A percentile compares a stretch with the other conserved stretches of the same genome.
Conservation (phyloP, 2,888 invertebrate species). For the Drepanosiphum platanoidis region DNA sequence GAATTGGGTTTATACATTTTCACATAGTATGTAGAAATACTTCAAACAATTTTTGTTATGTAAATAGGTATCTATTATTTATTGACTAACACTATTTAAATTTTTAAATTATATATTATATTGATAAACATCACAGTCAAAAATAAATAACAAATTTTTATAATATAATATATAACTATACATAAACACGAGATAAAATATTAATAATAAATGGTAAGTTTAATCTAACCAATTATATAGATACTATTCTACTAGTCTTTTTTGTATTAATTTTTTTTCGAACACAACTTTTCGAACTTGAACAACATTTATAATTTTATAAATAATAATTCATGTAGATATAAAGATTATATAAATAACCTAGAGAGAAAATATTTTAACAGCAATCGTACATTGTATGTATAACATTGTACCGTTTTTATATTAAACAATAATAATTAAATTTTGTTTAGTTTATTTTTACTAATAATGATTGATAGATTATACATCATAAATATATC, state of each 20-base stretch:
- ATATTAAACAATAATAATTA: slow-evolving; percentile 5
- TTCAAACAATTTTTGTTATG: slow-evolving; percentile 31
- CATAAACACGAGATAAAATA: slow-evolving; percentile 32
- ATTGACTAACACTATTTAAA: slow-evolving; percentile 36
- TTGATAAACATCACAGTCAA: slow-evolving; percentile 57
- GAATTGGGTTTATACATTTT: slow-evolving; percentile 3
- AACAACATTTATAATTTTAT: slow-evolving; percentile 51
- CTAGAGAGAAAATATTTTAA: slow-evolving; percentile 30
- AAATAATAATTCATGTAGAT: slow-evolving; percentile 36
- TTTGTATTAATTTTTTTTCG: slow-evolving; percentile 32
- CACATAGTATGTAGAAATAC: slow-evolving; percentile 18
- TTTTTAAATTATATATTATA: slow-evolving; percentile 26
- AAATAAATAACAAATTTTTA: slow-evolving; percentile 58
- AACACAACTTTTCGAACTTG: slow-evolving; percentile 55
- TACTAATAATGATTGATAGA: slow-evolving; percentile 13
- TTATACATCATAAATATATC: neutral
- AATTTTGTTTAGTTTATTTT: neutral
- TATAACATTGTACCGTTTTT: slow-evolving; percentile 22
- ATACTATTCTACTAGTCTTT: slow-evolving; percentile 42
- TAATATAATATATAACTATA: slow-evolving; percentile 39
- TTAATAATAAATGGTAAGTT: slow-evolving; percentile 39
- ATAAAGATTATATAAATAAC: neutral
- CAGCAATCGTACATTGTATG: slow-evolving; percentile 12
- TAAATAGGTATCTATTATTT: neutral
- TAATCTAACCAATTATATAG: slow-evolving; percentile 27